These are phyloP conservation scores for Lamprotornis superbus DNA, from an alignment of 2,113 vertebrate species.

Conservation along the genomic window DNA sequence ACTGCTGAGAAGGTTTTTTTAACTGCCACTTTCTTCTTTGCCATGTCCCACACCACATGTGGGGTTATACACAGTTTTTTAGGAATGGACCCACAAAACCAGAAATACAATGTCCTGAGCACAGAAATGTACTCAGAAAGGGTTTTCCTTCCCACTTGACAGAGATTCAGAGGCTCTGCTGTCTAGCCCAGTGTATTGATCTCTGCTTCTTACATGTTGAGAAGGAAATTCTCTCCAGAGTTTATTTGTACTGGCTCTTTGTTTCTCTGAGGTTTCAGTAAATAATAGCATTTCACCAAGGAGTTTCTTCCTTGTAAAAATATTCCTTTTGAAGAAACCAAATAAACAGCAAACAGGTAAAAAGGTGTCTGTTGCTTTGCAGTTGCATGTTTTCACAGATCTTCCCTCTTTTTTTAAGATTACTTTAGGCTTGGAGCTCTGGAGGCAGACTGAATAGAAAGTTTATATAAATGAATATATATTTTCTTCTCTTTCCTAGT, in stretches of 20 bases:
- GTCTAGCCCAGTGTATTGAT: not conserved
- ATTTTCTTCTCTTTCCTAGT: not conserved
- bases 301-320: not conserved
- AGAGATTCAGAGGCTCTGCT: not conserved
- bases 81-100: not conserved
- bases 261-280: not conserved
- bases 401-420: not conserved
- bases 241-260: not conserved
- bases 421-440: not conserved
- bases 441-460: not conserved
- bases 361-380: not conserved
- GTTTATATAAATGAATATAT: not conserved
- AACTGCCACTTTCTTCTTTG: not conserved
- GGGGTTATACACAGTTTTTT: not conserved
- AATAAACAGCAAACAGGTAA: not conserved
- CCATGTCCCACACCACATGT: accelerated
- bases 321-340: not conserved
- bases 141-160: not conserved
- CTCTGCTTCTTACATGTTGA: not conserved
- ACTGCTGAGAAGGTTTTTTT: not conserved
- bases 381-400: not conserved
- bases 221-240: not conserved
- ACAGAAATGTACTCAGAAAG: not conserved
- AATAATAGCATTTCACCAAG: not conserved
- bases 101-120: not conserved